These are phyloP conservation scores for Megalopta genalis DNA, from an alignment of 1,140 invertebrate genomes.

Conservation along the genomic window DNA sequence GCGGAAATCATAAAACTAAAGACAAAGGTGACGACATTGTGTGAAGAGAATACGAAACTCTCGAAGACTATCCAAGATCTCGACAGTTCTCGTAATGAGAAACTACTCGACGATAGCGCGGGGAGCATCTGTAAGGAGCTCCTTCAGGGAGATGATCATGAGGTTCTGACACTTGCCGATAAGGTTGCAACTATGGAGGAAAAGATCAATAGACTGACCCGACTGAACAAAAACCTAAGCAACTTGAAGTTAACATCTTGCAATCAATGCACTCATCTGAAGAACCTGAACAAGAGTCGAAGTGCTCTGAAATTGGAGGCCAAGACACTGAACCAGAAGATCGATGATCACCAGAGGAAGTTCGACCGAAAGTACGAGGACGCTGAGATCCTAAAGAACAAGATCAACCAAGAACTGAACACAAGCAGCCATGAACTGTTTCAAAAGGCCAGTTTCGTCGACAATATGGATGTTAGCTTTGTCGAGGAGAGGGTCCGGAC, in stretches of 20 bases:
- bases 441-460: constrained; percentile 23
- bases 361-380: constrained; percentile 65
- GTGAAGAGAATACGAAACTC: constrained; percentile 44
- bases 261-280: constrained; percentile 60
- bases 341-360: constrained; percentile 64
- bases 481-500: constrained; percentile 41
- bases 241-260: constrained; percentile 65
- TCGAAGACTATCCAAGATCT: constrained; percentile 25
- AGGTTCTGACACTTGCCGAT: constrained; percentile 17
- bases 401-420: constrained; percentile 65
- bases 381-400: constrained; percentile 60
- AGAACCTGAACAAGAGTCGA: constrained; percentile 61
- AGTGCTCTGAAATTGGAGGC: constrained; percentile 64
- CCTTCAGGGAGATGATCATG: constrained; percentile 21
- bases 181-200: constrained; percentile 54
- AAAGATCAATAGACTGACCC: constrained; percentile 52
- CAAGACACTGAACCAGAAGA: constrained; percentile 61
- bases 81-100: constrained; percentile 1
- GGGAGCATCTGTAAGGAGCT: constrained; percentile 42
- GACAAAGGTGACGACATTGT: constrained; percentile 34
- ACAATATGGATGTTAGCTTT: constrained; percentile 38
- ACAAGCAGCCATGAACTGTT: constrained; percentile 16
- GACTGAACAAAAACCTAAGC: constrained; percentile 63
- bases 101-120: constrained; percentile 21
- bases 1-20: constrained; percentile 48